Conservation (phyloP, 1,140 invertebrate species). For the Pteromalus puparum region DNA sequence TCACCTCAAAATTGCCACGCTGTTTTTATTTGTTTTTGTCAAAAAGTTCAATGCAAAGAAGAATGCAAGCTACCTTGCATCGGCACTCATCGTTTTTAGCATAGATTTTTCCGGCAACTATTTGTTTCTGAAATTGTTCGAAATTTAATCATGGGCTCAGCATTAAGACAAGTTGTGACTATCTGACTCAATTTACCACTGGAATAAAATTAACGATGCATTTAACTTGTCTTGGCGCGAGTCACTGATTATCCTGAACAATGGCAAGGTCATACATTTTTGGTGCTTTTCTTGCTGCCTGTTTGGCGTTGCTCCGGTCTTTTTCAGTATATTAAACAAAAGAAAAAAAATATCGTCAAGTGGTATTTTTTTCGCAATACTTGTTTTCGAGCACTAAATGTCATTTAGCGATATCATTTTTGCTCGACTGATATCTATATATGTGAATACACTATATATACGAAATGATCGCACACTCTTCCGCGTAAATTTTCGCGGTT, state of each 20-base stretch:
- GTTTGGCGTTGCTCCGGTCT: slow-evolving; percentile 51
- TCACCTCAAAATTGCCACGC: not conserved
- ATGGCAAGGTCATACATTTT: slow-evolving; percentile 65
- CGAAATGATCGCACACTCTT: slow-evolving; percentile 17
- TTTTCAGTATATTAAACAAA: slow-evolving; percentile 33
- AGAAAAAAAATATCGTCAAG: not conserved
- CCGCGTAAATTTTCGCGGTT: slow-evolving; percentile 32
- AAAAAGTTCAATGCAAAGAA: not conserved
- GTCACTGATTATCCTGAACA: slow-evolving; percentile 18
- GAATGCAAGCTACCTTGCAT: slow-evolving; percentile 65
- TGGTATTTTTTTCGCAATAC: slow-evolving; percentile 21
- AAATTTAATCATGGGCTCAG: not conserved
- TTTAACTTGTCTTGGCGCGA: slow-evolving; percentile 31
- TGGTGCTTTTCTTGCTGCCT: slow-evolving; percentile 72
- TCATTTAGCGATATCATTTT: slow-evolving; percentile 21
- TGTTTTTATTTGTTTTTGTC: slow-evolving; percentile 13
- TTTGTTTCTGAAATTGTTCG: not conserved
- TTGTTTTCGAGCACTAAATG: slow-evolving; percentile 28
- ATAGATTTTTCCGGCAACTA: slow-evolving; percentile 4
- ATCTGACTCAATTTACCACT: not conserved
- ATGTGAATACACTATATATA: not conserved
- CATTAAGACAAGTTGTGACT: too few relatives aligned
- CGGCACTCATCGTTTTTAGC: slow-evolving; percentile 59
- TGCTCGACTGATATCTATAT: not conserved
- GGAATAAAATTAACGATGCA: not conserved